phyloP scores from a whole-genome alignment of 1,140 invertebrate species.

The Anastatus disparis region DNA sequence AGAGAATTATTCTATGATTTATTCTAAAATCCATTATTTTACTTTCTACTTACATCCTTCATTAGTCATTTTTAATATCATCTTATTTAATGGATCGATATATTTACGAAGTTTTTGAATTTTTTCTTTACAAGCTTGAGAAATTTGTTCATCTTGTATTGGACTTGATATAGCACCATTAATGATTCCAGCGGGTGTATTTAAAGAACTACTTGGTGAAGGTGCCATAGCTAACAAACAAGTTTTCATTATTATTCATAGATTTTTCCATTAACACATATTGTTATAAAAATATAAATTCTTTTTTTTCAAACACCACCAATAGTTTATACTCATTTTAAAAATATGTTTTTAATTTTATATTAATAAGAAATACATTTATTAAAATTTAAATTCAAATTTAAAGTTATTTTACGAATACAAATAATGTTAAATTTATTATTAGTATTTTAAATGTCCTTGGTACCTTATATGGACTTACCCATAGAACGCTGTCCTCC shows the following conservation, averaged over 20 bases:
- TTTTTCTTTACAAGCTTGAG: slow-evolving; percentile 91
- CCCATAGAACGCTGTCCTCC: slow-evolving; percentile 64
- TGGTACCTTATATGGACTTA: too few species aligned
- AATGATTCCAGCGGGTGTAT: slow-evolving; percentile 77
- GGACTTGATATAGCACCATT: slow-evolving; percentile 76
- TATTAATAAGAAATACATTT: not conserved
- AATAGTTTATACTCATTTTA: too few species aligned
- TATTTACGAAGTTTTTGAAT: slow-evolving; percentile 91
- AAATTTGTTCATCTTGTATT: slow-evolving; percentile 72
- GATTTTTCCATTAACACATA: too few species aligned
- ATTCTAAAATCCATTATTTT: too few species aligned
- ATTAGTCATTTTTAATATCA: slow-evolving; percentile 86
- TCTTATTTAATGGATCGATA: slow-evolving; percentile 88
- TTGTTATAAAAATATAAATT: too few species aligned
- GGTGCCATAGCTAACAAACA: slow-evolving; percentile 73
- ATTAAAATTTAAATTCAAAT: too few species aligned
- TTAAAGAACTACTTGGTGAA: slow-evolving; percentile 82
- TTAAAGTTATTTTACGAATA: too few species aligned
- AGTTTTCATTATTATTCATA: slow-evolving; percentile 32
- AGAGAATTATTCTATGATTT: not conserved
- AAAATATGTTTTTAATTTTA: too few species aligned
- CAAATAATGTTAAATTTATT: not conserved
- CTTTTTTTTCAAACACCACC: too few species aligned
- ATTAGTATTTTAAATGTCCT: too few species aligned
- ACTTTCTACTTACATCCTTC: slow-evolving; percentile 73